Base-by-base conservation (phyloP, 2,113 vertebrate genomes). In the Otis tarda region DNA sequence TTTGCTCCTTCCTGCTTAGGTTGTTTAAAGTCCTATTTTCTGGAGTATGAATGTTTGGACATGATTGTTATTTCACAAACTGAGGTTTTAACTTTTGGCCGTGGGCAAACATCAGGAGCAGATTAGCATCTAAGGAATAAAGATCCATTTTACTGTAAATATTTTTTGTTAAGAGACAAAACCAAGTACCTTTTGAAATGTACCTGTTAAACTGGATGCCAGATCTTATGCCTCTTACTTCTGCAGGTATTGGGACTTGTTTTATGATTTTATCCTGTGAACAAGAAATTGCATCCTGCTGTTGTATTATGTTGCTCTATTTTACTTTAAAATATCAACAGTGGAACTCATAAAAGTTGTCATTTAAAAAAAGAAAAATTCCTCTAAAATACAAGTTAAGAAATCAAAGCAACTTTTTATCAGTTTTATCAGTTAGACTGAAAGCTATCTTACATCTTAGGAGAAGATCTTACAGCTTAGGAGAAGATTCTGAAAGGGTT, bases 21-120 rank as follows among this genome's bases (percentile, higher is more conserved):
- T 83, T 75, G 91, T 80, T 94, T 83, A 19, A 80, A 94, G 56
- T 92, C 56, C 39, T 93, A 52, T 83, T 81, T 76, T 86, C 73
- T 83, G 12, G 15, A 39, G 5, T 71, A 17, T 59, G 41, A 43
- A 22, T 85, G 67, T 77, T 92, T 57, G 57, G 79, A 65, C 31
- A 3, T 63, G 65, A 47, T 41, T 17, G 14, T 85, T 68, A 45
- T 83, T 35, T 96, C 64, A 68, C 19, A 87, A 80, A 80, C 1
- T 41, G 57, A 95, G 56, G 64, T 47, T 57, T 5, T 80, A 45
- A 24, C 21, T 89, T 69, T 85, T 59, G 35, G 20, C 83, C 57
- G 37, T 67, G 16, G 37, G 41, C 39, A 57, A 78, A 76, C 24
- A 49, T 35, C 14, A 43, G 68, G 43, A 78, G 14, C 53, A 93